phyloP scores from a whole-genome alignment of 2,888 invertebrate genomes.

The Monoplex corrugatus region DNA sequence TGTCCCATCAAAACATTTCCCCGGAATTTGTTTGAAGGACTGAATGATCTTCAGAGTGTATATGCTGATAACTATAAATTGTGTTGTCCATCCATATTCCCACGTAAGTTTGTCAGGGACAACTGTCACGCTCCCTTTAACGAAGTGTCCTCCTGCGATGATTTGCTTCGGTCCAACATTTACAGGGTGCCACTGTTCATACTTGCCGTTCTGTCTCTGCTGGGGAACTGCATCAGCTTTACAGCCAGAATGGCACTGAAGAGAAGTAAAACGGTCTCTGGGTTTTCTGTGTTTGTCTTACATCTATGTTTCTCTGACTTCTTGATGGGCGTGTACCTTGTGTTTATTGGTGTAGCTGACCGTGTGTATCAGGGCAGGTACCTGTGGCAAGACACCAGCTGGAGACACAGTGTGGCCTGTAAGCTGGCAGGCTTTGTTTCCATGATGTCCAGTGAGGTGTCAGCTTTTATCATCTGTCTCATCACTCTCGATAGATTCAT shows the following conservation, averaged over 20 bases:
- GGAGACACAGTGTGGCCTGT: neutral
- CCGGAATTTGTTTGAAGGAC: neutral
- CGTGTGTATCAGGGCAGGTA: neutral
- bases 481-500: constrained; percentile 34
- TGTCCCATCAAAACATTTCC: neutral
- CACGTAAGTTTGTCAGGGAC: neutral
- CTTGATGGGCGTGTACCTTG: constrained; percentile 22
- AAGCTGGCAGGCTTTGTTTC: neutral
- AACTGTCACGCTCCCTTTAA: constrained; percentile 15
- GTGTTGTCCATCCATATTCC: constrained; percentile 4
- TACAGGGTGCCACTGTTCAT: neutral
- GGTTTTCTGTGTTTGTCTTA: neutral
- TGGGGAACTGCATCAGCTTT: neutral
- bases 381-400: neutral
- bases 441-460: neutral
- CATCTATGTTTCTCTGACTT: constrained; percentile 23
- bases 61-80: constrained; percentile 3
- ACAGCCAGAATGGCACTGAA: neutral
- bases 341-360: neutral
- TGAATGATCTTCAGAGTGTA: neutral
- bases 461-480: neutral
- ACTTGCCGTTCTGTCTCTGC: neutral
- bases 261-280: neutral
- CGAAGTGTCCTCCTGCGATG: constrained; percentile 29
- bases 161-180: neutral